These are phyloP conservation scores for Proales similis DNA, from an alignment of 1,140 invertebrate species.

Conservation along the genomic window DNA sequence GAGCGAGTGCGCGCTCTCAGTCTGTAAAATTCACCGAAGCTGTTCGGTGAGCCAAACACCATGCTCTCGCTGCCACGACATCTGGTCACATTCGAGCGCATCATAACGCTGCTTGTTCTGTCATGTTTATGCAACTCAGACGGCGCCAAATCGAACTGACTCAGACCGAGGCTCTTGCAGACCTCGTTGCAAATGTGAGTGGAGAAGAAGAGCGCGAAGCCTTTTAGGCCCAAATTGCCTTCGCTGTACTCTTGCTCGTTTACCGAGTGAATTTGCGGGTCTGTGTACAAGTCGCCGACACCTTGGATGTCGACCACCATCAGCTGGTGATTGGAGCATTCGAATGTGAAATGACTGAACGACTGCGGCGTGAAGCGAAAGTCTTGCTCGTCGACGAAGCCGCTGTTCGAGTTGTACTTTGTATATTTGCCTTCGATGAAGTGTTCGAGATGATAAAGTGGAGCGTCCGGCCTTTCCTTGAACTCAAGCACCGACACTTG, in stretches of 20 bases:
- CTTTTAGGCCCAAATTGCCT: conserved; percentile 59
- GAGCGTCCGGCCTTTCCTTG: conserved; percentile 52
- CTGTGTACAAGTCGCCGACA: conserved; percentile 61
- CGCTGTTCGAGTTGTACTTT: conserved; percentile 62
- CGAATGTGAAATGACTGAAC: conserved; percentile 62
- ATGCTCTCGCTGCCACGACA: conserved; percentile 31
- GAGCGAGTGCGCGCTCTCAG: conserved; percentile 46
- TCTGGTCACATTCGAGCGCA: neutral
- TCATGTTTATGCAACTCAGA: conserved; percentile 1
- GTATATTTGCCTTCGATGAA: conserved; percentile 60
- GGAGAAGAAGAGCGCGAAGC: conserved; percentile 61
- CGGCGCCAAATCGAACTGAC: conserved; percentile 56
- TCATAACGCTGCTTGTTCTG: neutral
- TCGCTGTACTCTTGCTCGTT: conserved; percentile 47
- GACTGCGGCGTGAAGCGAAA: conserved; percentile 59
- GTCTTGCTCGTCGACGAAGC: conserved; percentile 58
- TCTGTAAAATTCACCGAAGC: conserved; percentile 49
- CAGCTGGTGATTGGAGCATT: conserved; percentile 58
- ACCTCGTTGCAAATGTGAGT: conserved; percentile 59
- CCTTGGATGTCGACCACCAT: conserved; percentile 63
- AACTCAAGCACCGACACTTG: conserved; percentile 60
- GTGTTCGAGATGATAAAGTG: conserved; percentile 59
- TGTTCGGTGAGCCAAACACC: conserved; percentile 28
- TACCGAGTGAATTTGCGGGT: conserved; percentile 60
- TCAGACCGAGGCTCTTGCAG: conserved; percentile 55